Base-by-base conservation (phyloP, 2,113 vertebrate genomes). In the Pholis gunnellus region DNA sequence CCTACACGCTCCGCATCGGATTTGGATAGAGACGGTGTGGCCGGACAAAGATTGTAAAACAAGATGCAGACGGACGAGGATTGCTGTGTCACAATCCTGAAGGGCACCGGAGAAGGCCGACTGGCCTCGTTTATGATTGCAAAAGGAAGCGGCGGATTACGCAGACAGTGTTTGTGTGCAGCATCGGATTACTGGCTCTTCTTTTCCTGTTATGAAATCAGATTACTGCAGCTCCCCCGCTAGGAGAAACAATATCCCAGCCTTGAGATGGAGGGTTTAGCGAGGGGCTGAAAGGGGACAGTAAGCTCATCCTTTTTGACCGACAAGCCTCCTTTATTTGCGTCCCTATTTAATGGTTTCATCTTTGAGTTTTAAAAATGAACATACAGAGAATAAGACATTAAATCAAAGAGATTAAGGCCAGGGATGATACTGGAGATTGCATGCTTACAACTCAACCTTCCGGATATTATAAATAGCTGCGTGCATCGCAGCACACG, bases 191-290 rank as follows among this genome's bases (percentile, higher is more conserved):
- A 93, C 87, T 38, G 79, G 72, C 81, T 88, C 89, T 89, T 92
- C 86, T 90, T 92, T 91, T 88, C 79, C 86, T 86, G 88, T 94
- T 94, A 93, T 90, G 84, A 94, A 95, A 94, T 93, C 87, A 94
- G 91, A 93, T 94, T 93, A 93, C 57, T 60, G 67, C 67, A 72
- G 84, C 85, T 78, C 74, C 65, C 85, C 69, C 50, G 74, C 81
- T 68, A 76, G 50, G 89, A 90, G 70, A 91, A 88, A 88, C 88
- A 85, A 92, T 89, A 86, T 84, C 75, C 65, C 42, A 72, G 87
- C 60, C 72, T 85, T 80, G 74, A 83, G 78, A 90, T 81, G 72
- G 76, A 74, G n/a, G 59, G 78, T 57, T 81, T 86, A 79, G 70
- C 3, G 34, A 81, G 36, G 57, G 59, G 73, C 85, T 81, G 63